Conservation (phyloP, 2,797 vertebrate species). For the Halcyon badia region DNA sequence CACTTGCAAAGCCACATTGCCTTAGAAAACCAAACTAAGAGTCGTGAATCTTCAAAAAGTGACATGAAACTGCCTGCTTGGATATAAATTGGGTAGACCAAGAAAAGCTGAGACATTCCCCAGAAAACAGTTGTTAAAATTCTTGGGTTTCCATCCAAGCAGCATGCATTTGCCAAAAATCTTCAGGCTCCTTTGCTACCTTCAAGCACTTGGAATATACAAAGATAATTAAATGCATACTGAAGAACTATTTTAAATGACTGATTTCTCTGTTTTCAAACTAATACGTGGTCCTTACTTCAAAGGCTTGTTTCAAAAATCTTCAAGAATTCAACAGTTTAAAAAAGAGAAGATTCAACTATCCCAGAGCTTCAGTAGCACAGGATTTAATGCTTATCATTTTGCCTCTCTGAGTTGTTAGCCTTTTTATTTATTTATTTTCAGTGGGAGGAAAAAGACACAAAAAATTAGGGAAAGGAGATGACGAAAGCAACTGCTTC, state of each 20-base stretch:
- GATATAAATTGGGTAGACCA: neutral
- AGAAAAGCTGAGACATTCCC: neutral
- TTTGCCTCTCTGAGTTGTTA: neutral
- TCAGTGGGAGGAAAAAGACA: neutral
- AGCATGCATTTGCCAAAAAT: neutral
- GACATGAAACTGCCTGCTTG: neutral
- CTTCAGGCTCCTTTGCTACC: neutral
- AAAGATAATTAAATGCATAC: neutral
- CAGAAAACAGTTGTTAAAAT: constrained; percentile 16
- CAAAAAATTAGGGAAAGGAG: neutral
- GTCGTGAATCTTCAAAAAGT: neutral
- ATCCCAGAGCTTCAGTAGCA: neutral
- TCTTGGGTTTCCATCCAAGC: constrained; percentile 11
- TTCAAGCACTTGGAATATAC: neutral
- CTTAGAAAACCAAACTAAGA: neutral
- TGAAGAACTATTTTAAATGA: neutral
- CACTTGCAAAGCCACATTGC: neutral
- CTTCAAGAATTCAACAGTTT: neutral
- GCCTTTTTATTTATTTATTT: neutral
- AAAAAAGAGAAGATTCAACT: neutral
- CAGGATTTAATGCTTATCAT: neutral
- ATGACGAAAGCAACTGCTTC: neutral
- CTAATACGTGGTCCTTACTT: neutral
- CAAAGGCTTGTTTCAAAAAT: neutral
- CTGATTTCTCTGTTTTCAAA: neutral